These are phyloP conservation scores for Lytechinus variegatus DNA, from an alignment of 35 echinoderm and acorn worm genomes.

Conservation along the genomic window DNA sequence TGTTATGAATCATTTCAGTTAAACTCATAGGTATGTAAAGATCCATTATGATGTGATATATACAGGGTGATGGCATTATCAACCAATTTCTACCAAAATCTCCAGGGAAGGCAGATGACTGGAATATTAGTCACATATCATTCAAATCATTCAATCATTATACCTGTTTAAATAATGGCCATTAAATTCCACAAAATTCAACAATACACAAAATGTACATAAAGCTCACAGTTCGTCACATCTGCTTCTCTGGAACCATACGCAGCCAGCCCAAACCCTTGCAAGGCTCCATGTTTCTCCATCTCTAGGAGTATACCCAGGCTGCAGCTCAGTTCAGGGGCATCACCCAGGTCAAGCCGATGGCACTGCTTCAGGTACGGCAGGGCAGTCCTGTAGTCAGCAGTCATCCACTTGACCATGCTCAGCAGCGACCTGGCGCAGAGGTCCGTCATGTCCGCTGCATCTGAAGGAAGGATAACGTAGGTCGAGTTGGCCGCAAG, in stretches of 20 bases:
- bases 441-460: constrained; percentile 56
- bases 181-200: too few species aligned
- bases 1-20: too few species aligned
- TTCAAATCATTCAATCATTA: too few species aligned
- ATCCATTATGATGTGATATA: too few species aligned
- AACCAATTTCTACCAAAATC: too few species aligned
- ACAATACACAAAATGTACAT: background rate
- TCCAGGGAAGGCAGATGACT: too few species aligned
- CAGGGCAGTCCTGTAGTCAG: constrained; percentile 75
- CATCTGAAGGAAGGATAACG: background rate
- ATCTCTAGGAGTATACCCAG: constrained; percentile 84
- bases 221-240: background rate
- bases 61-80: too few species aligned
- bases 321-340: constrained; percentile 64
- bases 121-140: too few species aligned
- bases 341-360: constrained; percentile 56
- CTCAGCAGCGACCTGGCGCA: constrained; percentile 80
- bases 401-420: constrained; percentile 92
- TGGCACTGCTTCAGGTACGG: constrained; percentile 81
- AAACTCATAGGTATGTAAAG: too few species aligned
- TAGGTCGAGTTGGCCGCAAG: constrained; percentile 43
- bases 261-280: constrained; percentile 70
- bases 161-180: too few species aligned
- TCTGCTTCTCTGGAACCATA: constrained; percentile 46
- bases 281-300: constrained; percentile 75